A percentile compares a stretch with the other conserved stretches of the same genome.
These are phyloP conservation scores for Thalassarche chlororhynchos DNA, from an alignment of 2,113 vertebrate species.

Conservation along the genomic window DNA sequence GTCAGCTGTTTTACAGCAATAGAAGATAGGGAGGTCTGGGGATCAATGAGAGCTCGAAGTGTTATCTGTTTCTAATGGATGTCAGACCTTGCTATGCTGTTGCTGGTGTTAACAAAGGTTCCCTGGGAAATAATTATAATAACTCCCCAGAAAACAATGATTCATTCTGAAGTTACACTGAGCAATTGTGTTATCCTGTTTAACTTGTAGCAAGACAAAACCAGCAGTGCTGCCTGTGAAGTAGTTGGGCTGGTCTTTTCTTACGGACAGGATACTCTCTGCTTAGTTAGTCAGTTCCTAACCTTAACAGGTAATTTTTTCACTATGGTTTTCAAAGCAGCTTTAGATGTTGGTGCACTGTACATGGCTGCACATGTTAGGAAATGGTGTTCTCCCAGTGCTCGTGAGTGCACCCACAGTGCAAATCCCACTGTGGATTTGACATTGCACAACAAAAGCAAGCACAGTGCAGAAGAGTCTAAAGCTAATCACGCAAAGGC, in stretches of 20 bases:
- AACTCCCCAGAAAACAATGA: not conserved
- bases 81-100: not conserved
- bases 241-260: not conserved
- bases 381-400: not conserved
- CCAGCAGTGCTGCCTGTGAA: not conserved
- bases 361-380: not conserved
- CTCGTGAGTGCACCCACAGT: rapidly evolving
- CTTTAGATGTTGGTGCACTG: not conserved
- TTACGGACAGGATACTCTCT: not conserved
- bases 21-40: not conserved
- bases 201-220: not conserved
- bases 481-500: too few species aligned
- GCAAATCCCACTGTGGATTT: not conserved
- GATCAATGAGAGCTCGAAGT: not conserved
- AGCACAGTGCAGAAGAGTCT: rapidly evolving
- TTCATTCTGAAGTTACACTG: not conserved
- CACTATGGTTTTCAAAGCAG: not conserved
- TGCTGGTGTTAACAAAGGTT: not conserved
- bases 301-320: not conserved
- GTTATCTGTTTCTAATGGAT: not conserved
- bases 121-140: not conserved
- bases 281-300: not conserved
- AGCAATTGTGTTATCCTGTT: not conserved
- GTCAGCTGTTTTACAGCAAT: not conserved
- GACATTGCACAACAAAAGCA: rapidly evolving